These are phyloP conservation scores for Dendropsophus ebraccatus DNA, from an alignment of 2,113 vertebrate species.

Conservation along the genomic window DNA sequence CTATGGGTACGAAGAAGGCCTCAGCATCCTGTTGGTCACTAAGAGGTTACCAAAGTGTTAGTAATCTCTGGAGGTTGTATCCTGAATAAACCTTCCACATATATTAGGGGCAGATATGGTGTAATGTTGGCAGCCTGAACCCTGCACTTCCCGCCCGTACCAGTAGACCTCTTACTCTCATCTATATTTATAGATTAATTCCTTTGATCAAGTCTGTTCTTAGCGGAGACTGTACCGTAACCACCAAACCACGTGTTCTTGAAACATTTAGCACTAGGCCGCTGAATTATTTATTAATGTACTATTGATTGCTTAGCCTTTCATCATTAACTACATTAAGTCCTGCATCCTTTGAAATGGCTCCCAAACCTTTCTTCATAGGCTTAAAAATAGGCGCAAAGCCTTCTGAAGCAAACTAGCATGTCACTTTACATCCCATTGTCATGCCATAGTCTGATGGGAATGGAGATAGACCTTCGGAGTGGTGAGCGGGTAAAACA, in stretches of 20 bases:
- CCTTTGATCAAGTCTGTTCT: constrained; percentile 53
- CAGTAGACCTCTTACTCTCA: constrained; percentile 16
- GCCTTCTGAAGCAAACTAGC: constrained; percentile 38
- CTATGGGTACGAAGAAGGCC: too few relatives aligned
- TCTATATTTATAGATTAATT: constrained; percentile 46
- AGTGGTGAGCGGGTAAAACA: constrained; percentile 3
- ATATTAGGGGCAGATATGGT: not conserved
- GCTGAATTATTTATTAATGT: constrained; percentile 62
- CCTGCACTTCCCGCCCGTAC: not conserved
- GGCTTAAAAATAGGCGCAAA: constrained; percentile 50
- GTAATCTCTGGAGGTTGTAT: not conserved
- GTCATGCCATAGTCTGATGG: constrained; percentile 15
- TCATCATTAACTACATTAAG: constrained; percentile 60
- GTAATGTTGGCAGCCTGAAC: not conserved
- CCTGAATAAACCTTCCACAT: not conserved
- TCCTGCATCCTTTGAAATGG: constrained; percentile 50
- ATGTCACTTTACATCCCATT: constrained; percentile 46
- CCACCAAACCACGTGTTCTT: constrained; percentile 55
- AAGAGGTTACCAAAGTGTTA: not conserved
- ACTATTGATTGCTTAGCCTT: constrained; percentile 61
- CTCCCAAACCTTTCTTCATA: constrained; percentile 52
- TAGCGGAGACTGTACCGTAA: constrained; percentile 37
- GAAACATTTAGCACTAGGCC: constrained; percentile 56
- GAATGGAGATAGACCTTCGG: not conserved
- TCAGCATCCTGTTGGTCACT: not conserved